phyloP scores from a whole-genome alignment of 2,888 invertebrate genomes.

The Drosophila cracens region DNA sequence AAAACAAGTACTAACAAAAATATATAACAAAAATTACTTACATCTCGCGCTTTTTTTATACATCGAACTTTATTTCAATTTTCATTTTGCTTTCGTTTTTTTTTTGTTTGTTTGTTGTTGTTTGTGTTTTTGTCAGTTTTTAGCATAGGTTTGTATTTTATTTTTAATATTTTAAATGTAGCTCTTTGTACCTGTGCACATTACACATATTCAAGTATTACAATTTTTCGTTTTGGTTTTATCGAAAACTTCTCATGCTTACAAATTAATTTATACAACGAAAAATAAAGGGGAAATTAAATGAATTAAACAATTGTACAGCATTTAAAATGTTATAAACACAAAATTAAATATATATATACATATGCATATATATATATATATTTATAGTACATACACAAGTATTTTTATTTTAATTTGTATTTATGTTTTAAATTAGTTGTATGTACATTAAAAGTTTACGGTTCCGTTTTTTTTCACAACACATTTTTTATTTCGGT shows the following conservation, averaged over 20 bases:
- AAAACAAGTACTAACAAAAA: conserved; percentile 82
- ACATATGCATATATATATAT: conserved; percentile 13
- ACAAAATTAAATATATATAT: conserved; percentile 39
- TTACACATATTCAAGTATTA: conserved; percentile 64
- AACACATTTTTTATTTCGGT: conserved; percentile 33
- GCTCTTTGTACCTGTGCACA: conserved; percentile 73
- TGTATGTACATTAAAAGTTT: conserved; percentile 54
- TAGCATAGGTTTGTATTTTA: conserved; percentile 38
- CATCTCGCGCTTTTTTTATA: conserved; percentile 52
- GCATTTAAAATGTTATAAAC: conserved; percentile 33
- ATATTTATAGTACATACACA: conserved; percentile 35
- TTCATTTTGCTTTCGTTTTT: conserved; percentile 28
- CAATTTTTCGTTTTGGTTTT: conserved; percentile 43
- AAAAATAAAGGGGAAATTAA: conserved; percentile 45
- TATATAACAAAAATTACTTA: conserved; percentile 79
- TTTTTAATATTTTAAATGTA: conserved; percentile 53
- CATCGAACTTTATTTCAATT: conserved; percentile 52
- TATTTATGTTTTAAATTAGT: conserved; percentile 18
- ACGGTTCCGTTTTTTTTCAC: conserved; percentile 21
- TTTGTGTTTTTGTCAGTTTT: conserved; percentile 19
- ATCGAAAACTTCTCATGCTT: conserved; percentile 54
- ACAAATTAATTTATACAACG: conserved; percentile 71
- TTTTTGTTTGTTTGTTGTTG: conserved; percentile 16
- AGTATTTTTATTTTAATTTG: conserved; percentile 17
- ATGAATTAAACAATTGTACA: conserved; percentile 49